These are phyloP conservation scores for Callionymus lyra DNA, from an alignment of 2,113 vertebrate species.

Conservation along the genomic window DNA sequence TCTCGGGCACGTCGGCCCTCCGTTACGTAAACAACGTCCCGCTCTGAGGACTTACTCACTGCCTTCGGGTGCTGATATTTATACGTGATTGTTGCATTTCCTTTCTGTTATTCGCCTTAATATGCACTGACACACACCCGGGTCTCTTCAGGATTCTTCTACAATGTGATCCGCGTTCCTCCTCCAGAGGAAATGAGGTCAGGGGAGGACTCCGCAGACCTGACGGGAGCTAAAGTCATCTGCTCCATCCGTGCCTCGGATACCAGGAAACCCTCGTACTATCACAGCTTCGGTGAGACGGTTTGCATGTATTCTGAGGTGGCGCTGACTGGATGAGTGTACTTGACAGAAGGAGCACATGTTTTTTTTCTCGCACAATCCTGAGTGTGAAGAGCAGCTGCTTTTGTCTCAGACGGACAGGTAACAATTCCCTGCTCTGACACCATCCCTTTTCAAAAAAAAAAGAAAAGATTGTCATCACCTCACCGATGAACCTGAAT, in stretches of 20 bases:
- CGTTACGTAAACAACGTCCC: not conserved
- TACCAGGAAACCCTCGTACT: slow-evolving; percentile 79
- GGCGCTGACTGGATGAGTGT: slow-evolving; percentile 3
- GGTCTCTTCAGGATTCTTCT: slow-evolving; percentile 68
- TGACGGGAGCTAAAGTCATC: slow-evolving; percentile 74
- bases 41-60: not conserved
- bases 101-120: not conserved
- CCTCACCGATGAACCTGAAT: too few relatives aligned
- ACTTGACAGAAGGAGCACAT: too few relatives aligned
- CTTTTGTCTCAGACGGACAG: too few relatives aligned
- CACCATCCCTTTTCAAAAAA: too few relatives aligned
- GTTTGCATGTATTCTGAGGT: too few relatives aligned
- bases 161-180: slow-evolving; percentile 81
- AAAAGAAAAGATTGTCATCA: too few relatives aligned
- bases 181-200: slow-evolving; percentile 54
- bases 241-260: slow-evolving; percentile 75
- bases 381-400: too few relatives aligned
- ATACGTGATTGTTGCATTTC: not conserved
- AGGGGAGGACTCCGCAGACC: slow-evolving; percentile 39
- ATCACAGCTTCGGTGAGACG: slow-evolving; percentile 84
- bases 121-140: not conserved
- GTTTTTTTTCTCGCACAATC: too few relatives aligned
- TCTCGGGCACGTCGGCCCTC: too few relatives aligned
- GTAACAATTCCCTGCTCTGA: too few relatives aligned
- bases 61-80: not conserved